Evolutionary conservation across 2,113 vertebrate genomes (phyloP).

Genomic region (Microcebus murinus): DNA sequence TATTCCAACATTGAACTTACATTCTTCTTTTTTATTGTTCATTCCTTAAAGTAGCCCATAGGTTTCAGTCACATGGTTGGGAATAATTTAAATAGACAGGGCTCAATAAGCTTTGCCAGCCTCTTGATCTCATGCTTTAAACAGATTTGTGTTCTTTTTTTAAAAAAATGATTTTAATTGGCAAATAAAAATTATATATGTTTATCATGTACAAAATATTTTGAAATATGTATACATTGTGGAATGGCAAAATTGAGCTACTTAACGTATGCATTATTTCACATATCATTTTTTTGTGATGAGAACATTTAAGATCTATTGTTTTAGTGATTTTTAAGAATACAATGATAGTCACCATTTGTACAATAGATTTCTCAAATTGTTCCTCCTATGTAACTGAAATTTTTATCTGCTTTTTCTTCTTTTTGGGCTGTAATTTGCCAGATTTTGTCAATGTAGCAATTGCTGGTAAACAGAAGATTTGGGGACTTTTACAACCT

Average conservation of each 20-base stretch:
- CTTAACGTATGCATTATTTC: neutral
- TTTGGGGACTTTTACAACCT: neutral
- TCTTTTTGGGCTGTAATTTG: neutral
- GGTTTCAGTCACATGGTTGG: neutral
- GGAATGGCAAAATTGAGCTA: neutral
- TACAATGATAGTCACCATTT: neutral
- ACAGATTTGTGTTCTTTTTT: neutral
- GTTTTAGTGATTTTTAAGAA: neutral
- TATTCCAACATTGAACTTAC: neutral
- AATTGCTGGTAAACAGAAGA: neutral
- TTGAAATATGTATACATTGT: neutral
- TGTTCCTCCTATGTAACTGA: neutral
- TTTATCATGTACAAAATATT: neutral
- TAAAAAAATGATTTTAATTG: neutral
- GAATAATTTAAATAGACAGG: neutral
- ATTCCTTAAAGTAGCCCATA: neutral
- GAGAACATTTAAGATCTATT: neutral
- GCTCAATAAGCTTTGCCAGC: neutral
- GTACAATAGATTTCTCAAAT: no score
- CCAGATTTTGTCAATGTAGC: neutral
- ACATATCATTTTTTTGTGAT: neutral
- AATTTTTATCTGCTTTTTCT: neutral
- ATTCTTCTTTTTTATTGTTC: neutral
- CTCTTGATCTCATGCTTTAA: neutral
- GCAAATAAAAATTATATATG: neutral